Percentiles rank a stretch among this genome's conserved stretches.
phyloP scores from a whole-genome alignment of 2,797 vertebrate species.

The Saguinus oedipus region DNA sequence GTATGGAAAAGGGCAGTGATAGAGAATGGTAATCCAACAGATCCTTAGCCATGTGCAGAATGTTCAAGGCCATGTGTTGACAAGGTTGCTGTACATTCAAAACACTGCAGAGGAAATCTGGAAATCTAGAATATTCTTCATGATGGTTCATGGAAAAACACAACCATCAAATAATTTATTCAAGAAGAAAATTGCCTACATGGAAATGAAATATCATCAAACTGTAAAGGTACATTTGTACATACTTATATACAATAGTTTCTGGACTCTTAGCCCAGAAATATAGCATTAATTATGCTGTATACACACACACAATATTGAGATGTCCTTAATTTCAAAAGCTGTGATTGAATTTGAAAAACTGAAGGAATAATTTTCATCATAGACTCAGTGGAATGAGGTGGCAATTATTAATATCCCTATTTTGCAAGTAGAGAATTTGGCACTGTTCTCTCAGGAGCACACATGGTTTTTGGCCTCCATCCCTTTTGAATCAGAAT shows the following conservation, averaged over 20 bases:
- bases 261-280: constrained; percentile 32
- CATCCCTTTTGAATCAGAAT: not conserved
- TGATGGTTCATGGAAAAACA: not conserved
- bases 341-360: not conserved
- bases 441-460: not conserved
- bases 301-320: not conserved
- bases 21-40: not conserved
- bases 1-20: not conserved
- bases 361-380: not conserved
- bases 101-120: not conserved
- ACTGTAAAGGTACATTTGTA: constrained; percentile 24
- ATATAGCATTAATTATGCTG: constrained; percentile 20
- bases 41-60: not conserved
- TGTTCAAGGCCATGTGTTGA: not conserved
- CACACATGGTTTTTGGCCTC: not conserved
- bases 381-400: not conserved
- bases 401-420: not conserved
- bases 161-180: not conserved
- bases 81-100: not conserved
- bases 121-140: not conserved
- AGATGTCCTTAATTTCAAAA: constrained; percentile 27
- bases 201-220: constrained; percentile 48
- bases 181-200: constrained; percentile 11
- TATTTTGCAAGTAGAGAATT: not conserved
- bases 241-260: constrained; percentile 5